phyloP scores from a whole-genome alignment of 2,888 invertebrate genomes.

The Choreutis nemorana region DNA sequence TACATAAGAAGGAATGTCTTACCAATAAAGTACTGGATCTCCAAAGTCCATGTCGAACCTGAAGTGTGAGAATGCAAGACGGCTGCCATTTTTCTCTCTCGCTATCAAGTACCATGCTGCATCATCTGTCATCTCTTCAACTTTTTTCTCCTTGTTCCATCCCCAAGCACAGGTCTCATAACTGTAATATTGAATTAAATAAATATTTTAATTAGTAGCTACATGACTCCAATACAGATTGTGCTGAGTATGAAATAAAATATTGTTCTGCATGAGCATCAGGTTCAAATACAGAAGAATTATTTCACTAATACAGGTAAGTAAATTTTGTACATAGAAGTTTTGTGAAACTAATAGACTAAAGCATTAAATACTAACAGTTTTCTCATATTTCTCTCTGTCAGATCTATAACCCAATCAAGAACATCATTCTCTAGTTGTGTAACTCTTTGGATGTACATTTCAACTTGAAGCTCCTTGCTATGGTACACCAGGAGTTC shows the following conservation, averaged over 20 bases:
- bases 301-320: background rate
- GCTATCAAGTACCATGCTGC: constrained; percentile 78
- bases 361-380: constrained; percentile 62
- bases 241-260: background rate
- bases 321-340: background rate
- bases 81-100: constrained; percentile 46
- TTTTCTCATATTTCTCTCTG: constrained; percentile 80
- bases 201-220: no score
- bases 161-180: constrained; percentile 82
- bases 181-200: no score
- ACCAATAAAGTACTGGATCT: constrained; percentile 81
- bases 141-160: constrained; percentile 78
- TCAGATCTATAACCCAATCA: constrained; percentile 77
- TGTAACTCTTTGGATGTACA: constrained; percentile 67
- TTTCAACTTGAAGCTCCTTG: constrained; percentile 65
- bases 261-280: background rate
- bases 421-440: constrained; percentile 65
- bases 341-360: constrained; percentile 1
- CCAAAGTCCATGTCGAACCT: constrained; percentile 85
- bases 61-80: constrained; percentile 82
- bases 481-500: constrained; percentile 70
- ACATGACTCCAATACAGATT: background rate
- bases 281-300: background rate
- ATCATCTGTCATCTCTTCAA: constrained; percentile 76
- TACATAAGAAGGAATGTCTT: constrained; percentile 19